These are phyloP conservation scores for Dynastes hyllus DNA, from an alignment of 2,888 invertebrate species.

Conservation along the genomic window DNA sequence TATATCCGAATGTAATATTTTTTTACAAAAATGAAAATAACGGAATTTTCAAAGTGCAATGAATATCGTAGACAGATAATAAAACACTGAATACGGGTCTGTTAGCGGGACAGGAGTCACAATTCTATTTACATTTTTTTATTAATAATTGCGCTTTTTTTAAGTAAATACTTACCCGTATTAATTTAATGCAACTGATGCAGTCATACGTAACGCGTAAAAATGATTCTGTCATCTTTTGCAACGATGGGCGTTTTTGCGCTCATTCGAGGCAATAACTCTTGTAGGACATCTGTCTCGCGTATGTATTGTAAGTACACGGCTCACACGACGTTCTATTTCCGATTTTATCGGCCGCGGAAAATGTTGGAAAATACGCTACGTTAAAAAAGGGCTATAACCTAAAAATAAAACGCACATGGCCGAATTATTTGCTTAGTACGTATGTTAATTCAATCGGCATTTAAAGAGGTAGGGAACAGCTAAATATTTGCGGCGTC, in stretches of 20 bases:
- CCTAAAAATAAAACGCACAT: conserved; percentile 11
- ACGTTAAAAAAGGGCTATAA: not conserved
- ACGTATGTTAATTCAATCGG: not conserved
- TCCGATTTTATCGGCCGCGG: conserved; percentile 33
- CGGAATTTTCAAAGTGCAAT: too few relatives aligned
- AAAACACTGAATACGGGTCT: too few relatives aligned
- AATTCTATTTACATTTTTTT: too few relatives aligned
- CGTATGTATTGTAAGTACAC: not conserved
- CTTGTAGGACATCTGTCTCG: conserved; percentile 22
- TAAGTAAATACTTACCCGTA: too few relatives aligned
- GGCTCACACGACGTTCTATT: conserved; percentile 39
- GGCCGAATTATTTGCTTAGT: not conserved
- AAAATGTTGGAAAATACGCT: conserved; percentile 31
- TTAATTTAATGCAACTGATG: too few relatives aligned
- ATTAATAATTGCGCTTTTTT: too few relatives aligned
- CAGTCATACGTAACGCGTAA: not conserved
- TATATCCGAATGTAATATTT: too few relatives aligned
- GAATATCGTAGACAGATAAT: too few relatives aligned
- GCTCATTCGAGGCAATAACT: conserved; percentile 54
- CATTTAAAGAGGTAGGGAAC: conserved; percentile 3
- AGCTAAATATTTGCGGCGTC: conserved; percentile 16
- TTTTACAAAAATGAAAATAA: too few relatives aligned
- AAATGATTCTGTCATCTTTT: not conserved
- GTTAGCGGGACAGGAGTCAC: too few relatives aligned
- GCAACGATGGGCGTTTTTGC: conserved; percentile 55